Base-by-base conservation (phyloP, 2,888 invertebrate genomes). In the Zaprionus obscuricornis region DNA sequence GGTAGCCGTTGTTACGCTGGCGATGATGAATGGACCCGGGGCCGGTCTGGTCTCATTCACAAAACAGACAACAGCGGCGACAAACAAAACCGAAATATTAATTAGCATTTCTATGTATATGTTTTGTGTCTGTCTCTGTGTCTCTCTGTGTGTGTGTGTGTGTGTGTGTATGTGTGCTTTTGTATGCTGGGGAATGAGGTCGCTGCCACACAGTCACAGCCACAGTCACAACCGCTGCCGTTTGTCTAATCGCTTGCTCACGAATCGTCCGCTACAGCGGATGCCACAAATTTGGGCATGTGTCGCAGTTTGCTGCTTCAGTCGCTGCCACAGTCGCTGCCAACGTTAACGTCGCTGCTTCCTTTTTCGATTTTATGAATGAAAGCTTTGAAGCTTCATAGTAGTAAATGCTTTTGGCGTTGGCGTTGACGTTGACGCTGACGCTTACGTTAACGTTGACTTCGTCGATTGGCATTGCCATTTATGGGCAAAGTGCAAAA, bases 251-350 rank as follows among this genome's bases (percentile, higher is more conserved):
- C 84, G 77, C 58, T 56, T 57, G 76, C 84, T 84, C 76, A 78
- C 84, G 84, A 84, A 63, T 66, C 78, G 66, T 54, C 66, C 45
- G 50, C 66, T n/a, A 56, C 74, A 82, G 72, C 85, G 79, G 82
- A 85, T 85, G 82, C 82, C 74, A 84, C 85, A 85, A 79, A 77
- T 79, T 85, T 79, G 79, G 79, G 66, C 79, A 79, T 84, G 60
- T 69, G 68, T 81, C 77, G 70, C 74, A 47, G 67, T 56, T 10
- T 34, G n/a, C 22, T 1, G 57, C 1, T 22, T 8, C 18, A 3
- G 47, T 18, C 13, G 6, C 11, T 4, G 63, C 7, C 52, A 3
- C 51, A 10, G 62, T 1, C 24, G 20, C 33, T 7, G 49, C 4
- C 13, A 39, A 3, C 36, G 22, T 33, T 10, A n/a, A 11, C 64